These are phyloP conservation scores for Catostylus mosaicus DNA, from an alignment of 30 jellyfish, hydroid and myxozoan genomes.

Conservation along the genomic window DNA sequence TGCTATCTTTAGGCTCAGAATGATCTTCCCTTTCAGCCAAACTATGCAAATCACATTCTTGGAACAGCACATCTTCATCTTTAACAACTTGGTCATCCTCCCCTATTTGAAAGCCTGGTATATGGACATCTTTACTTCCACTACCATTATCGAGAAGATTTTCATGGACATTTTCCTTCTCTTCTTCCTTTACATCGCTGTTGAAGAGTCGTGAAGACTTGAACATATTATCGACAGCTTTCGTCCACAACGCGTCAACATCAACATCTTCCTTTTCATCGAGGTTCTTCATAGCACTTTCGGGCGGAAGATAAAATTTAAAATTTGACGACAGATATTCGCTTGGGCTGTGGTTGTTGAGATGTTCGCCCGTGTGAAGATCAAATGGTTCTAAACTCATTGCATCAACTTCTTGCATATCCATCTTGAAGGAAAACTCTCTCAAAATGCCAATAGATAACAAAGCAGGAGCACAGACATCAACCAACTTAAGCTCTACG, in stretches of 20 bases:
- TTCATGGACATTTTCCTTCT: constrained; percentile 62
- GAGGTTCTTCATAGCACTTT: background rate
- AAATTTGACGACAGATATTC: constrained; percentile 54
- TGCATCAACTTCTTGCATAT: constrained; percentile 46
- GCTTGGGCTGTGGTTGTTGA: constrained; percentile 60
- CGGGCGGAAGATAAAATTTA: constrained; percentile 29
- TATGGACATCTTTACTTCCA: background rate
- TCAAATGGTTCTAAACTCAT: constrained; percentile 57
- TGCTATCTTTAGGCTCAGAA: background rate
- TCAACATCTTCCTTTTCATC: constrained; percentile 30
- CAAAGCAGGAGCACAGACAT: too few relatives aligned
- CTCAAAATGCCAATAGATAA: too few relatives aligned
- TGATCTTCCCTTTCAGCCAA: background rate
- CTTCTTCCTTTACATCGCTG: constrained; percentile 48
- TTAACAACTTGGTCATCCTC: constrained; percentile 16
- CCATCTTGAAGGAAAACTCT: constrained; percentile 11
- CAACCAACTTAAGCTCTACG: too few relatives aligned
- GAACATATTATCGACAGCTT: constrained; percentile 70
- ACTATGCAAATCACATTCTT: constrained; percentile 5
- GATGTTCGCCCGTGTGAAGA: constrained; percentile 47
- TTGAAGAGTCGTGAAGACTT: constrained; percentile 59
- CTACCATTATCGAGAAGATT: constrained; percentile 30
- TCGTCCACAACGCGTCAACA: constrained; percentile 65
- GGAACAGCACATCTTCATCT: constrained; percentile 8
- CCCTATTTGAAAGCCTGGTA: background rate